Evolutionary conservation across 2,888 invertebrate genomes (phyloP), one percentile per base, ranked within the genome.

Genomic region (Opisthograptis luteolata): DNA sequence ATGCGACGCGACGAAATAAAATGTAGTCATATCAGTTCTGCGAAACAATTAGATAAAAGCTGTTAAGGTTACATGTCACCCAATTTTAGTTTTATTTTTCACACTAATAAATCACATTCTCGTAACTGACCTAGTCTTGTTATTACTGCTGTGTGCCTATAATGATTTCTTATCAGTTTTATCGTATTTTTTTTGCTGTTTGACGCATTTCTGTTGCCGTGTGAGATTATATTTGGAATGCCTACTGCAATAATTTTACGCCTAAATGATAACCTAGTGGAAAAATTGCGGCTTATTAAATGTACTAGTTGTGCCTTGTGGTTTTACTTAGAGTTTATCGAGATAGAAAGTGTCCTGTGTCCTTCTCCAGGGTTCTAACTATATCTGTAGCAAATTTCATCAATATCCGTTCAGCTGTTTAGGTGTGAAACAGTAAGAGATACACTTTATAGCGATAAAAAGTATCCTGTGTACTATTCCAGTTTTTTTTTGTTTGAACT

Each of bases 71-170:
- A 53, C 27, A 17, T 5, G 17, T 39, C 32, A 25, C 40, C 41
- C 41, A 37, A 47, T 20, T 32, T 24, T 35, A 36, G 41, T 30
- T 35, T n/a, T 42, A 20, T 43, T 34, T 22, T 22, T 15, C 10
- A 17, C 41, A 31, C 31, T 22, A 35, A 7, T 2, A 24, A n/a
- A n/a, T n/a, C 24, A 52, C 50, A 52, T 13, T 7, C 10, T 14
- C 35, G 40, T 47, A 57, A 60, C 60, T 60, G 60, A 60, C 60
- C 60, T 60, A 60, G 53, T 57, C 47, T 45, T 54, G 36, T 40
- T 41, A 15, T 41, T 34, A 40, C 9, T 34, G 34, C 39, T 32
- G 17, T 46, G 45, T 35, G 41, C 24, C 8, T 1, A n/a, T 40
- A 37, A 42, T 24, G 46, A 30, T 31, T 19, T n/a, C 31, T 25